Percentiles rank a stretch among this genome's conserved stretches.
phyloP scores from a whole-genome alignment of 2,888 invertebrate genomes.

The Bhutanitis thaidina region DNA sequence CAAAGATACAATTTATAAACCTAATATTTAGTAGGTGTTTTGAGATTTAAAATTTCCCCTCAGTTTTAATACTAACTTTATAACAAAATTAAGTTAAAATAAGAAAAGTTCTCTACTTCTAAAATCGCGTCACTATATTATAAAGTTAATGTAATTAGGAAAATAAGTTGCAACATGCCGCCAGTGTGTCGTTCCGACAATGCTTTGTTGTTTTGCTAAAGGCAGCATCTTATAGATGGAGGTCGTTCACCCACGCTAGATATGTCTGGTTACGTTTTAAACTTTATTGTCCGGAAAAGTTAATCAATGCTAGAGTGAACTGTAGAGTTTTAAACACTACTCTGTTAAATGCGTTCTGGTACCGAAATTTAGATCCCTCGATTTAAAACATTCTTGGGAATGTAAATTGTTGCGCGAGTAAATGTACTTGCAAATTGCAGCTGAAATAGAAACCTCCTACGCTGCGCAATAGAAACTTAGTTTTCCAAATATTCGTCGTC shows the following conservation, averaged over 20 bases:
- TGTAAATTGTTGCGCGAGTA: neutral
- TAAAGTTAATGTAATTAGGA: conserved; percentile 16
- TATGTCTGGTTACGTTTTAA: conserved; percentile 15
- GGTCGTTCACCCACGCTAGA: conserved; percentile 12
- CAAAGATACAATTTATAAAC: too few species aligned
- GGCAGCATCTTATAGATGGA: conserved; percentile 1
- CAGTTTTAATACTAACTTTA: too few species aligned
- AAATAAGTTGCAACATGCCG: conserved; percentile 11
- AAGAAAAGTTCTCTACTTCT: neutral
- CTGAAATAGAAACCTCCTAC: neutral
- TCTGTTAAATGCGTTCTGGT: conserved; percentile 1
- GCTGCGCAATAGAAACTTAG: neutral
- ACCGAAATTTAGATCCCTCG: neutral
- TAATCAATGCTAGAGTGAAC: conserved; percentile 6
- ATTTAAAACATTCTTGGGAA: neutral
- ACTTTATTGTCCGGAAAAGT: conserved; percentile 18
- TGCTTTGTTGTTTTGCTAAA: conserved; percentile 19
- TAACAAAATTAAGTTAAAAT: too few species aligned
- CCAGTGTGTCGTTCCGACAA: conserved; percentile 11
- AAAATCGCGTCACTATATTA: neutral
- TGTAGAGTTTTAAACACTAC: conserved; percentile 4
- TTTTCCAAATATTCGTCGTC: too few species aligned
- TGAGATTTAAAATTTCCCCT: too few species aligned
- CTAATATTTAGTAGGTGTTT: too few species aligned
- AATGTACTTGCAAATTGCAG: neutral